Percentiles rank a stretch among this genome's conserved stretches.
Evolutionary conservation across 2,797 vertebrate species (phyloP).

Genomic region (Graptemys geographica): DNA sequence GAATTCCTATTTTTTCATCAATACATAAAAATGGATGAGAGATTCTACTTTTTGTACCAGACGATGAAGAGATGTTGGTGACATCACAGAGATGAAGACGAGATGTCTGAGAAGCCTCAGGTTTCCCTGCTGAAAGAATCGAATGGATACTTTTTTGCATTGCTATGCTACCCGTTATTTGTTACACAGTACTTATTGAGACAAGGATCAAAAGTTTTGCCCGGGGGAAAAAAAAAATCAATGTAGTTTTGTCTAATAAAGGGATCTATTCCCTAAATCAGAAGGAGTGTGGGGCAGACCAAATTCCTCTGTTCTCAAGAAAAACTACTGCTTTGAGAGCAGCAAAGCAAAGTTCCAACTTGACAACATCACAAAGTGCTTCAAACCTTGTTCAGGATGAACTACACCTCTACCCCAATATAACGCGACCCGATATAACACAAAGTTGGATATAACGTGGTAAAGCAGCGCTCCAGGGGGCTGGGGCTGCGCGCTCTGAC

Average conservation of each 20-base stretch:
- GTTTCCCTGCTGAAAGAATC: slow-evolving; percentile 73
- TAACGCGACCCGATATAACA: no score
- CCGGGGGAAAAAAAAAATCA: neutral
- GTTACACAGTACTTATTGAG: neutral
- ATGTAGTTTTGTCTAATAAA: neutral
- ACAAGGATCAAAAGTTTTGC: neutral
- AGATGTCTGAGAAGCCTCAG: slow-evolving; percentile 60
- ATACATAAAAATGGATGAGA: slow-evolving; percentile 59
- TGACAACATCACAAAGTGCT: neutral
- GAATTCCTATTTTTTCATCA: slow-evolving; percentile 65
- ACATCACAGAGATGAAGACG: slow-evolving; percentile 88
- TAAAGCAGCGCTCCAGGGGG: no score
- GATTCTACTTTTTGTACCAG: slow-evolving; percentile 69
- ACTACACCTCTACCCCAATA: no score
- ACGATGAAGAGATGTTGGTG: slow-evolving; percentile 87
- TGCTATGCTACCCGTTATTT: neutral
- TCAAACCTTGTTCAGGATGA: neutral
- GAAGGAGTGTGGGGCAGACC: no score
- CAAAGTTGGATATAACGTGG: no score
- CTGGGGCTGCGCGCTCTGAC: no score
- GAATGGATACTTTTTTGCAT: neutral
- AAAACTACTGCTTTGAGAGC: no score
- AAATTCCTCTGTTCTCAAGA: no score
- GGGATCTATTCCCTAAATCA: no score
- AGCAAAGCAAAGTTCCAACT: no score